Base-by-base conservation (phyloP, 2,113 vertebrate species). In the Nycticryphes semicollaris region DNA sequence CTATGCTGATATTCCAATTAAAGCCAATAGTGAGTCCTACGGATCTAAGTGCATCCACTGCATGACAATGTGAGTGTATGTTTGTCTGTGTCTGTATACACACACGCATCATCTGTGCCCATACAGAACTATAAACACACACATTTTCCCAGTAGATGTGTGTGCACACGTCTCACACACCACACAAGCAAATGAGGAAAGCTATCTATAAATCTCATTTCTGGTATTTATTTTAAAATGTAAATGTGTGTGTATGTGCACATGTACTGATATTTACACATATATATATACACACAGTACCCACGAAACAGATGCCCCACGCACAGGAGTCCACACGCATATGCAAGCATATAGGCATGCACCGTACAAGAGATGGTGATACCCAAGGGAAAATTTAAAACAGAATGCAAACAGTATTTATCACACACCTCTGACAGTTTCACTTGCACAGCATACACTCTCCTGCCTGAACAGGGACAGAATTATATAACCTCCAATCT, bases 231-330 rank as follows among this genome's bases (percentile, higher is more conserved):
- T 87, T 93, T 95, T 63, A 73, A 85, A 82, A 89, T 66, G 95
- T 81, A 84, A 95, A 95, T 94, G 76, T 96, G 72, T 96, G 90
- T 94, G 88, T 90, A 68, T 31, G 86, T 94, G 95, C 93, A 93
- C 90, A 93, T 60, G 77, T 37, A 87, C 84, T 93, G 91, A 53
- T 94, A 87, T 91, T 96, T 92, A 96, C 76, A 92, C 85, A 80
- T 51, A 92, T 62, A 84, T 85, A 87, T 84, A 90, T 92, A 93
- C 90, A 94, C 93, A 94, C 33, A 37, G 86, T 92, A 87, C 88
- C 93, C 95, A 97, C 84, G 43, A 92, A 96, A 92, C 96, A 95
- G 90, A 95, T 94, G 92, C 92, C 96, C 93, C 47, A 1, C 33
- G 53, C 88, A 25, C 78, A 84, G 75, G 82, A 94, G 90, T 89